These are phyloP conservation scores for Ceratina australensis DNA, from an alignment of 1,140 invertebrate genomes.

Conservation along the genomic window DNA sequence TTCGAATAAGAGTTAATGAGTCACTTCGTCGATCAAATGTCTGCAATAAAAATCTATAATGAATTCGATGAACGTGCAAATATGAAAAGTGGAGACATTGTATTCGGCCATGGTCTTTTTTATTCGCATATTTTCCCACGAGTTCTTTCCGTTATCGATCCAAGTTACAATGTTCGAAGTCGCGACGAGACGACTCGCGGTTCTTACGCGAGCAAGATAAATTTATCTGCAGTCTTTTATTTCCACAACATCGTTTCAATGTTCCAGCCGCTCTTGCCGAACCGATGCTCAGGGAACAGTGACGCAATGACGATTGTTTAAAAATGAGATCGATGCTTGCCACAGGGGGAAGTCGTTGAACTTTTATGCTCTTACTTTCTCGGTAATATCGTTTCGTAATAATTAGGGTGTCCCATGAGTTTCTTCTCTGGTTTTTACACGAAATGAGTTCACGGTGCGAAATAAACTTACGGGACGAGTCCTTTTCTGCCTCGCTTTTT, in stretches of 20 bases:
- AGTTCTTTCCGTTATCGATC: slow-evolving; percentile 13
- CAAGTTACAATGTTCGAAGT: neutral
- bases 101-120: neutral
- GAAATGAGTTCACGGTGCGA: too few relatives aligned
- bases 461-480: too few relatives aligned
- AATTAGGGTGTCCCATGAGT: too few relatives aligned
- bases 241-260: neutral
- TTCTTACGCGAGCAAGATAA: slow-evolving; percentile 9
- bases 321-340: neutral
- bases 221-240: neutral
- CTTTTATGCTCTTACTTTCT: neutral
- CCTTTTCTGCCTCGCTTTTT: too few relatives aligned
- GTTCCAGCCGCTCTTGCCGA: neutral
- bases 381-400: neutral
- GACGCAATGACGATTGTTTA: neutral
- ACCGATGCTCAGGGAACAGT: neutral
- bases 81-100: neutral
- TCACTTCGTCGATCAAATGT: neutral
- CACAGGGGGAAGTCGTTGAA: neutral
- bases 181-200: slow-evolving; percentile 1
- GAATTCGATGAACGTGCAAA: neutral
- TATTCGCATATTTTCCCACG: neutral
- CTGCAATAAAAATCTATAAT: too few relatives aligned
- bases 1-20: neutral
- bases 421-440: too few relatives aligned